Base-by-base conservation (phyloP, 2,113 vertebrate genomes). In the Chloropsis hardwickii region DNA sequence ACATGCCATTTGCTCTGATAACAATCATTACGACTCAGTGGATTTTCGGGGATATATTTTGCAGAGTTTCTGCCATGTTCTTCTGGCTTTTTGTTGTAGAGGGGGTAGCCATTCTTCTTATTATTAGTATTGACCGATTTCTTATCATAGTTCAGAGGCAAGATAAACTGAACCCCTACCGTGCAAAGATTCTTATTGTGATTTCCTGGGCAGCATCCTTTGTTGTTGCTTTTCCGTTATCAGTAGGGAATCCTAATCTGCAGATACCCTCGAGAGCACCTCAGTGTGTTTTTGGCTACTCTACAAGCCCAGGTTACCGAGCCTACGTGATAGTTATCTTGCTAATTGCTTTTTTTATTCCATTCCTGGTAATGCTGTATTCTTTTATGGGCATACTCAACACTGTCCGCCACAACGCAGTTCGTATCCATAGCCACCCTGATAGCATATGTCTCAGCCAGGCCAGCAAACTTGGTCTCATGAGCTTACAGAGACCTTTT, bases 121-220 rank as follows among this genome's bases (percentile, higher is more conserved):
- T 99, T 90, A 99, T 99, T 98, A 99, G 99, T 94, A 98, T 99
- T 11, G 99, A 99, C 87, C 98, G 99, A 15, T 99, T 99, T 95
- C 99, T 99, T 62, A 99, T 99, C 67, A 99, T 99, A 81, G 99
- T 99, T 81, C 99, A 99, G 96, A 99, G 99, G 94, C 99, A 99
- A 96, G 99, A 99, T 96, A 99, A 98, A 92, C 98, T 99, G 81
- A 99, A 99, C 72, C 99, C 99, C 3, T 98, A 98, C 84, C 98
- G 99, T 77, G 99, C 99, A 28, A 99, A 99, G 94, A 95, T 99
- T 92, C 98, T 99, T 15, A 99, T 99, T 9, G 98, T 97, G 28
- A 97, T 99, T 89, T 99, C 99, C 14, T 99, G 99, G 99, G 98
- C 86, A 3, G 73, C 98, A 31, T 98, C 99, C 18, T 98, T 99